Base-by-base conservation (phyloP, 2,113 vertebrate species). In the Anser cygnoides region DNA sequence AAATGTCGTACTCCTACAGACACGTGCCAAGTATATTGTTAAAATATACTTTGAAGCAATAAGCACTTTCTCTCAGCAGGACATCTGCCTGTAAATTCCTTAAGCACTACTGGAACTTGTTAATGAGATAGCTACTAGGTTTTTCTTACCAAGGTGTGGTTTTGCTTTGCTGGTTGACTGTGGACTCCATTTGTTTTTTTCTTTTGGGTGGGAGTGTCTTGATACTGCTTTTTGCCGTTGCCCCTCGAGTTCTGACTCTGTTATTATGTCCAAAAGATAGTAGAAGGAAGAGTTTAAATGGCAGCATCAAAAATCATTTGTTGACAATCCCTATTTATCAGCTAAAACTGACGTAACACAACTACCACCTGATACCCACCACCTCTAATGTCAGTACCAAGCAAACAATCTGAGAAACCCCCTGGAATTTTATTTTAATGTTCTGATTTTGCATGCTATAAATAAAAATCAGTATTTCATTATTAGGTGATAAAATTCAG, bases 191-290 rank as follows among this genome's bases (percentile, higher is more conserved):
- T 98, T 77, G 96, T 82, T 96, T 97, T 98, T 95, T 99, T 99
- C 97, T 98, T 99, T 92, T 98, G 97, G 92, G 94, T 98, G 35
- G 97, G 97, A n/a, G 97, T 98, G 19, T 99, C 99, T 95, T 99
- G 99, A 79, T 97, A 83, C 83, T 98, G 98, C 96, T 98, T 99
- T 97, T 97, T 99, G 62, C 98, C 98, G 96, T 98, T 98, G 92
- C 95, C 97, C 95, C 97, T 99, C 77, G 98, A 49, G 95, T 84
- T 98, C 79, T 98, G 98, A 97, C 95, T 99, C 98, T 98, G 91
- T 43, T 84, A 93, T 63, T 63, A 84, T 46, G 37, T 80, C 86
- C 52, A 97, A 94, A 74, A 90, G 58, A 22, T 84, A 94, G 83
- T 43, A 92, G 85, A 94, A 50, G 35, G 10, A 67, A 74, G 37